Evolutionary conservation across 2,888 invertebrate species (phyloP), one percentile per base, ranked within the genome.

Genomic region (Abscondita cerata): DNA sequence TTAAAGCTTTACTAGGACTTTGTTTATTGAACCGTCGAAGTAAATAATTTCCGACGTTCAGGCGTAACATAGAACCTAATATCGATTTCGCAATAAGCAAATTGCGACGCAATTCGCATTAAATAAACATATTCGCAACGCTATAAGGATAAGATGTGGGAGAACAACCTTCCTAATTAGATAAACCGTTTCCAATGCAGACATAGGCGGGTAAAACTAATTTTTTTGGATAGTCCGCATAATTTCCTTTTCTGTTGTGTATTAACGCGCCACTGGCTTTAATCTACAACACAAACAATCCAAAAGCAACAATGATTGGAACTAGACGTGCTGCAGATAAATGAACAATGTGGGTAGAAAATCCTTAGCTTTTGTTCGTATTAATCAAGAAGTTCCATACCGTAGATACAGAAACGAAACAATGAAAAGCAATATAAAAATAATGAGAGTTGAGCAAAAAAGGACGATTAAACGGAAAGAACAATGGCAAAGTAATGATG

Each of bases 361-460:
- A 57, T 57, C 59, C 55, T 50, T 41, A 40, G 61, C 64, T 64
- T 64, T 66, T 64, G 61, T 68, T 59, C 62, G 55, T 63, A 68
- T 68, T 66, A 68, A 68, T 68, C 68, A 68, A 64, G 60, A 44
- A 44, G 18, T 18, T 19, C 11, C 44, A 44, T 16, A 18, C 18
- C 2, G 12, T 9, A 36, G 2, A 36, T 36, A 36, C 44, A 2
- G 44, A 44, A 33, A 57, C 47, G 44, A 58, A 62, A 57, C 52
- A 62, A 44, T 52, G 50, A 57, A n/a, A 57, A 33, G 48, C 62
- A 53, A 62, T 62, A 62, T 47, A 48, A 53, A 62, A 62, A 53
- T 62, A 62, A 62, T 50, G 62, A 46, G 41, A 18, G 53, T 12
- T 48, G 34, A 41, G 47, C 58, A 58, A 62, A 65, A 66, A 62